These are phyloP conservation scores for Thomomys bottae DNA, from an alignment of 2,113 vertebrate genomes.

Conservation along the genomic window DNA sequence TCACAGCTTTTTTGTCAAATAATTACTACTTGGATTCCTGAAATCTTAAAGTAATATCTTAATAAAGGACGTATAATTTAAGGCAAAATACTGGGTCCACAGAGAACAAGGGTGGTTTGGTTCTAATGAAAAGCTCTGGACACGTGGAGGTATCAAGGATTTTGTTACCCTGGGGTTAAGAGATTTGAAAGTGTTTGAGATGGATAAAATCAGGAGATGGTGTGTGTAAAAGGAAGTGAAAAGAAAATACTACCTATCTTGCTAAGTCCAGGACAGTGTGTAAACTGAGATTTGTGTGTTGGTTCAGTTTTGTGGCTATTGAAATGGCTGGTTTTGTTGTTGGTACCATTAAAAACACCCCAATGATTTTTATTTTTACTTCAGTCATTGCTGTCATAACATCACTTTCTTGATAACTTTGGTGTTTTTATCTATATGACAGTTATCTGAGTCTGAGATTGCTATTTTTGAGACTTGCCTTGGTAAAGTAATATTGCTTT, in stretches of 20 bases:
- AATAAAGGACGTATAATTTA: background rate
- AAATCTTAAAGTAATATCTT: conserved; percentile 9
- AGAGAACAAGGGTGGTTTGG: background rate
- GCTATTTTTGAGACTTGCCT: no score
- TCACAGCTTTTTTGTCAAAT: background rate
- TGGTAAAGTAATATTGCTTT: no score
- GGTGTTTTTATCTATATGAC: background rate
- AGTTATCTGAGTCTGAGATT: background rate
- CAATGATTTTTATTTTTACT: background rate
- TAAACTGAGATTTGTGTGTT: background rate
- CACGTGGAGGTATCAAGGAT: background rate
- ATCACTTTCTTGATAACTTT: background rate
- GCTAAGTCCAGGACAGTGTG: background rate
- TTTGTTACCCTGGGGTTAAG: background rate
- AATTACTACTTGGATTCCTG: background rate
- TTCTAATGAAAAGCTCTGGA: background rate
- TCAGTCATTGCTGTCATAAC: background rate
- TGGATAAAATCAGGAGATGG: background rate
- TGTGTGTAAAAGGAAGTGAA: background rate
- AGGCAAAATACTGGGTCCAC: background rate
- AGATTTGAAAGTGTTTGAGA: conserved; percentile 18
- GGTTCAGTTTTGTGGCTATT: background rate
- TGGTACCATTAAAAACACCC: background rate
- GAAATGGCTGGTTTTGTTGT: conserved; percentile 1
- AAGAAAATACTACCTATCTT: conserved; percentile 8